Base-by-base conservation (phyloP, 2,113 vertebrate species). In the Trochalopteron elliotii region DNA sequence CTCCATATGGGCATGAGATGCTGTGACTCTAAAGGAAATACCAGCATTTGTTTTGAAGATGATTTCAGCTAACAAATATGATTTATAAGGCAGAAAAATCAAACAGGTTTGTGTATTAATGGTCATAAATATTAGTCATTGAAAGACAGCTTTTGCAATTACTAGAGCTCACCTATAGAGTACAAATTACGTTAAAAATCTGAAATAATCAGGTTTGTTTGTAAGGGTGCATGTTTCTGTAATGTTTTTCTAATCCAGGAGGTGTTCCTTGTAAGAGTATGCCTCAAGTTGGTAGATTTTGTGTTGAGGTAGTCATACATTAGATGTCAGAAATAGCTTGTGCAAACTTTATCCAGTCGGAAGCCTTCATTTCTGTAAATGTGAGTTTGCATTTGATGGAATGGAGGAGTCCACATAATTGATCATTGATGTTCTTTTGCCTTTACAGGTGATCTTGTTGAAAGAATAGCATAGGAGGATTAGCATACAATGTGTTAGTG, bases 391-490 rank as follows among this genome's bases (percentile, higher is more conserved):
- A 11, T 65, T 83, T 89, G 56, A 28, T 75, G 69, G 39, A 96
- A 53, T 55, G 47, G 49, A 94, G 39, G 59, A 30, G 82, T 89
- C 52, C 19, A 70, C 31, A 35, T 75, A 84, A 83, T 71, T 93
- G 65, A 56, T 91, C 27, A 5, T 37, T 82, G 52, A 22, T 87
- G 6, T 94, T 90, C 70, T 87, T 96, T 78, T 82, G n/a, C 81
- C 37, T 91, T 91, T 89, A 64, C 61, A 71, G 24, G 56, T 83
- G 77, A 59, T 84, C 42, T 81, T 87, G 33, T 84, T 89, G 84
- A 87, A 95, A 93, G 40, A 83, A 59, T 84, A 87, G 53, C 63
- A 39, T 83, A 91, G 72, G 24, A 92, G 10, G 52, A 84, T 94
- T 94, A 94, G 69, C 47, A 52, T 80, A 91, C 35, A 68, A 70